Evolutionary conservation across 64 coral and sea anemone genomes (phyloP).

Genomic region (Montipora efflorescens): DNA sequence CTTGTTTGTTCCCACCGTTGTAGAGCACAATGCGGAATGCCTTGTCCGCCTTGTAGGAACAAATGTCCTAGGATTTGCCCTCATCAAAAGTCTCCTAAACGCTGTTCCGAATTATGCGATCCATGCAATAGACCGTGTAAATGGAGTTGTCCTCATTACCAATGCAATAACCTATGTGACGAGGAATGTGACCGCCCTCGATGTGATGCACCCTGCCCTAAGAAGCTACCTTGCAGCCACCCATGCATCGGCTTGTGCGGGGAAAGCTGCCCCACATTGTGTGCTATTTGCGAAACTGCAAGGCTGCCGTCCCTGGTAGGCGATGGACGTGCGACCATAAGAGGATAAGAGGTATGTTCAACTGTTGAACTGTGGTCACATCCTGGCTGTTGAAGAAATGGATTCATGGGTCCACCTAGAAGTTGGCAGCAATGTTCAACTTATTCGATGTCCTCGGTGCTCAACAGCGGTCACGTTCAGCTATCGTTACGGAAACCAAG

Average conservation of each 20-base stretch:
- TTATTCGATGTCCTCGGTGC: slow-evolving; percentile 32
- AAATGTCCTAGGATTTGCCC: slow-evolving; percentile 51
- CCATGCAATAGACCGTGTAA: slow-evolving; percentile 64
- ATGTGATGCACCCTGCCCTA: slow-evolving; percentile 57
- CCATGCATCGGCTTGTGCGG: slow-evolving; percentile 71
- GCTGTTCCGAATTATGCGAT: slow-evolving; percentile 39
- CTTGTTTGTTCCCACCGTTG: slow-evolving; percentile 76
- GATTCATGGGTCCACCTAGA: slow-evolving; percentile 17
- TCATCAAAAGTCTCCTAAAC: slow-evolving; percentile 36
- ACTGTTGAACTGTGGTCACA: slow-evolving; percentile 51
- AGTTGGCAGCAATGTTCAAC: not conserved
- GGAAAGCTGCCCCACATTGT: slow-evolving; percentile 51
- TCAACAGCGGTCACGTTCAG: slow-evolving; percentile 41
- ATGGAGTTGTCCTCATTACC: slow-evolving; percentile 59
- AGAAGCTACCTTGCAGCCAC: slow-evolving; percentile 55
- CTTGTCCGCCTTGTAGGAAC: slow-evolving; percentile 68
- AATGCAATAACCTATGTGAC: slow-evolving; percentile 72
- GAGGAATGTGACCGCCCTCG: slow-evolving; percentile 51
- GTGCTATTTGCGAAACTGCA: slow-evolving; percentile 44
- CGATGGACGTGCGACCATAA: not conserved
- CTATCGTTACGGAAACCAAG: slow-evolving; percentile 40
- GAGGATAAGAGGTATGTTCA: slow-evolving; percentile 38
- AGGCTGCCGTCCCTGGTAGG: slow-evolving; percentile 3
- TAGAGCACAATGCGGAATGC: slow-evolving; percentile 42
- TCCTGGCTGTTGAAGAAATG: slow-evolving; percentile 42